phyloP scores from a whole-genome alignment of 2,797 vertebrate species.

The Epinephelus awoara region DNA sequence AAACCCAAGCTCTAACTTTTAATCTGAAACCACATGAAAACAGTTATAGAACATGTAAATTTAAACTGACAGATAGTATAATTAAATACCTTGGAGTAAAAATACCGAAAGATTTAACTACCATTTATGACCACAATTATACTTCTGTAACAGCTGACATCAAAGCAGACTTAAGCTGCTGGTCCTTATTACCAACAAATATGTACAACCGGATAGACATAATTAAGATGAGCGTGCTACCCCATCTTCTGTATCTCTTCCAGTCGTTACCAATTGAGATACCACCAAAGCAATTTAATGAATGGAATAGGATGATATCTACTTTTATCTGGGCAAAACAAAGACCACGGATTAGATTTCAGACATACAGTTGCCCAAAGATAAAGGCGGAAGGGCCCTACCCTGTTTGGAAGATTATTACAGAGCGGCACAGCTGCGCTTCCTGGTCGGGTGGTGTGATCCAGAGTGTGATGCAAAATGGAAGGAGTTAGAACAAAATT shows the following conservation, averaged over 20 bases:
- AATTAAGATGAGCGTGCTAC: not conserved
- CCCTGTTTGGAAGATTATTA: not conserved
- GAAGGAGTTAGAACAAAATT: too few species aligned
- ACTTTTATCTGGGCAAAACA: not conserved
- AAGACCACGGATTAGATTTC: not conserved
- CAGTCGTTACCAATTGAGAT: not conserved
- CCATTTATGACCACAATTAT: not conserved
- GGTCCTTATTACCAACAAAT: not conserved
- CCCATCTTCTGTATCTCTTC: not conserved
- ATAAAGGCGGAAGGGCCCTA: not conserved
- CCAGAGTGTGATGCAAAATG: too few species aligned
- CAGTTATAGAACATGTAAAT: not conserved
- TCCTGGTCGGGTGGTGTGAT: too few species aligned
- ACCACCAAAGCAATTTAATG: not conserved
- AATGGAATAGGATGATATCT: constrained; percentile 3
- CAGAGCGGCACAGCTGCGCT: too few species aligned
- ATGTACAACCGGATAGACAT: not conserved
- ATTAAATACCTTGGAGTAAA: not conserved
- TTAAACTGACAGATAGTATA: not conserved
- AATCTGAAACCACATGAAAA: not conserved
- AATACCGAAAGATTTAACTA: not conserved
- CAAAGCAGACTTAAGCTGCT: not conserved
- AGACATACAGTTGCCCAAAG: not conserved
- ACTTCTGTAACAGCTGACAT: not conserved
- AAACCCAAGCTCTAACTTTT: not conserved